Percentiles rank a stretch among this genome's conserved stretches.
Evolutionary conservation across 2,113 vertebrate genomes (phyloP).

Genomic region (Lonchura striata): DNA sequence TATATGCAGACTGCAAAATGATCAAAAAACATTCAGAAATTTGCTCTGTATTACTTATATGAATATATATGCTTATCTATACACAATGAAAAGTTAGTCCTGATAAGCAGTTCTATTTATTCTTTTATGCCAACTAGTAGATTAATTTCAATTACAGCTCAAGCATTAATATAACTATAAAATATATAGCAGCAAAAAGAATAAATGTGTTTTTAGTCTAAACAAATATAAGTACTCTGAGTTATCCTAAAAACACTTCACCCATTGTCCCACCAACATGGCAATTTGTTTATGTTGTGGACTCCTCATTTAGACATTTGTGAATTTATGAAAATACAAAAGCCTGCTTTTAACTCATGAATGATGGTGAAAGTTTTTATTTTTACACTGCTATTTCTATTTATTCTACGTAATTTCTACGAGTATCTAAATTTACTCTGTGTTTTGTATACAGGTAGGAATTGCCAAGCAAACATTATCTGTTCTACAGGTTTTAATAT

Average conservation of each 20-base stretch:
- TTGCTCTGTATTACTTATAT: background rate
- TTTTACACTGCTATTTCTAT: background rate
- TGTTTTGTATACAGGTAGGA: background rate
- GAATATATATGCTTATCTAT: background rate
- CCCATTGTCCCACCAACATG: rapidly evolving
- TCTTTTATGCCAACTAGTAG: background rate
- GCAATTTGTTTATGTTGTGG: background rate
- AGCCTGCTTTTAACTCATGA: background rate
- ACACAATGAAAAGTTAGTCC: background rate
- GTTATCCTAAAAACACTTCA: background rate
- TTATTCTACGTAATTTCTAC: background rate
- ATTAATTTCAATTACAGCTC: background rate
- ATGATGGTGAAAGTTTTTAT: rapidly evolving
- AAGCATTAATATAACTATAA: background rate
- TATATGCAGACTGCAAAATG: background rate
- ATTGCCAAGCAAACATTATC: background rate
- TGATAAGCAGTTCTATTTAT: background rate
- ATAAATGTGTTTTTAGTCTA: background rate
- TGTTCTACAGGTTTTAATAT: background rate
- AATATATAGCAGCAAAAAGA: background rate
- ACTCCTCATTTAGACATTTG: background rate
- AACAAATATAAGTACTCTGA: background rate
- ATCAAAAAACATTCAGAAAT: background rate
- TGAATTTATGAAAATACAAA: background rate
- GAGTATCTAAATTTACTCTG: background rate